Base-by-base conservation (phyloP, 92 coral and sea anemone genomes). In the Galaxea fascicularis region DNA sequence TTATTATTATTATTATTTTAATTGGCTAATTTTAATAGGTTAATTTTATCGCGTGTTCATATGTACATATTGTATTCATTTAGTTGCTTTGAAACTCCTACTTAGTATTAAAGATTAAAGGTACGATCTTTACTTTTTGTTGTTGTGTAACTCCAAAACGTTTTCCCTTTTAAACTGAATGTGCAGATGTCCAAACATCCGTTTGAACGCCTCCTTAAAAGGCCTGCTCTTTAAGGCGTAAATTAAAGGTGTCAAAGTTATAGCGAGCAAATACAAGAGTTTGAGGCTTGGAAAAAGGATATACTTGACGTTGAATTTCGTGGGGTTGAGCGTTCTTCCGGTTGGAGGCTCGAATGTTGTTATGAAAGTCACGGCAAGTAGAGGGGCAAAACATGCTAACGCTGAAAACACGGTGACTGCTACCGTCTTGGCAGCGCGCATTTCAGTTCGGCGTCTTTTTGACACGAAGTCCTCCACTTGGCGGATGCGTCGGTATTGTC, bases 361-460 rank as follows among this genome's bases (percentile, higher is more conserved):
- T 25, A 71, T 56, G 26, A 70, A 71, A 16, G 52, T 57, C 46
- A 81, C 86, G 1, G 21, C 77, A 16, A 81, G 56, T 0, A 81
- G 69, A 53, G 86, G 86, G 10, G 77, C 44, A 41, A 69, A 81
- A 22, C 86, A 81, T 56, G 86, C 77, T 7, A 81, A 56, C 8
- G 86, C 56, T n/a, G 76, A 81, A 57, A 81, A 69, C 58, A 81
- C 78, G 27, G 35, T 57, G 53, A 70, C 25, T 12, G 86, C 58
- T 4, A 71, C 77, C 4, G 86, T 81, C 25, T 69, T 81, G 69
- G 86, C 86, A 58, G 86, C 86, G 68, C 77, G 76, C 69, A 81
- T 56, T 70, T 81, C 85, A 41, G 56, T 81, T 16, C 39, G 41
- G 41, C 77, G 77, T 41, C 65, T 53, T 53, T 22, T 54, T 39